A percentile compares a stretch with the other conserved stretches of the same genome.
Evolutionary conservation across 1,140 invertebrate species (phyloP).

Genomic region (Drosophila gunungcola): DNA sequence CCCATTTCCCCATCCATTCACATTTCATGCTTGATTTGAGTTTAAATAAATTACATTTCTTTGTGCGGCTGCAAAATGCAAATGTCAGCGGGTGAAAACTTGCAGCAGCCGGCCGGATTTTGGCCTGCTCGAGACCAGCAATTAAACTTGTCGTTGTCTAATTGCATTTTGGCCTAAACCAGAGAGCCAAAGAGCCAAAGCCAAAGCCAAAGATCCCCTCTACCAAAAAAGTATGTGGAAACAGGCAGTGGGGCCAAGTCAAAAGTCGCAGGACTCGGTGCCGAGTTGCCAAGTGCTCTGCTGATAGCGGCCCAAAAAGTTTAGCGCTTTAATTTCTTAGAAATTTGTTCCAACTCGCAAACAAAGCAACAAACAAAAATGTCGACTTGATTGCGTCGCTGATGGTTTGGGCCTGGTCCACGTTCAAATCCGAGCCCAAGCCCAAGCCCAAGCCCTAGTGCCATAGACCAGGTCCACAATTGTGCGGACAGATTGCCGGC

Average conservation of each 20-base stretch:
- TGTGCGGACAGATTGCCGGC: conserved; percentile 75
- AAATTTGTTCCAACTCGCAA: conserved; percentile 72
- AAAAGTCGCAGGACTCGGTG: conserved; percentile 66
- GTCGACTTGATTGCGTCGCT: conserved; percentile 81
- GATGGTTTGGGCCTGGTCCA: conserved; percentile 48
- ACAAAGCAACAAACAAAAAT: conserved; percentile 81
- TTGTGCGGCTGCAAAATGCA: conserved; percentile 42
- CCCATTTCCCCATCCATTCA: neutral
- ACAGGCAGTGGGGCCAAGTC: conserved; percentile 47
- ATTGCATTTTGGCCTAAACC: conserved; percentile 75
- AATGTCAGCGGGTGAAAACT: conserved; percentile 63
- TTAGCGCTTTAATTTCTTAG: conserved; percentile 81
- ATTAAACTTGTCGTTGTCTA: conserved; percentile 83
- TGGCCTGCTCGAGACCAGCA: conserved; percentile 54
- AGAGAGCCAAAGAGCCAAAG: conserved; percentile 24
- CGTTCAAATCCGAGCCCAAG: neutral
- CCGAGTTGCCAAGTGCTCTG: conserved; percentile 78
- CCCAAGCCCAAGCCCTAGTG: conserved; percentile 4
- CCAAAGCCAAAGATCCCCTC: conserved; percentile 26
- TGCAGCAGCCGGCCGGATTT: conserved; percentile 44
- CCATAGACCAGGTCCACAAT: conserved; percentile 52
- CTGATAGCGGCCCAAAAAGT: conserved; percentile 80
- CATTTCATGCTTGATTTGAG: conserved; percentile 66
- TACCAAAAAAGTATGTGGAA: conserved; percentile 13
- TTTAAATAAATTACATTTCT: conserved; percentile 70